Percentiles rank a stretch among this genome's conserved stretches.
Conservation (phyloP, 2,888 invertebrate species). For the Cheilosia grossa region DNA sequence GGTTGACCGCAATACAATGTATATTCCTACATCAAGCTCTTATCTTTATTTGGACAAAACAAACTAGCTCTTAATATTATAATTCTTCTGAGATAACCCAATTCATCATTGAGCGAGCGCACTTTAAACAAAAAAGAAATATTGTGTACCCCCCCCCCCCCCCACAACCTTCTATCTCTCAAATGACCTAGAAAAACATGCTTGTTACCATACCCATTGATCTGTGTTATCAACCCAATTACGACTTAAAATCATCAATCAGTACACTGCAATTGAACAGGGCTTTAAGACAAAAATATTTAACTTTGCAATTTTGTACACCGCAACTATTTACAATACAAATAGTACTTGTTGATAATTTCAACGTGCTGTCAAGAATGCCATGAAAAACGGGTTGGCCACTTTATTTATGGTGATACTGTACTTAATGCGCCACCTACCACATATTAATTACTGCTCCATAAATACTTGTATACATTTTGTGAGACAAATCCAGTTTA, state of each 20-base stretch:
- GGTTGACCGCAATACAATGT: background rate
- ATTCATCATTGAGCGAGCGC: background rate
- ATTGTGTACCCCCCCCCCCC: too few relatives aligned
- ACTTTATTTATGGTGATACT: background rate
- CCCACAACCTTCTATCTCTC: background rate
- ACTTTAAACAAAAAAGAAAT: background rate
- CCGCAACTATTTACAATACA: background rate
- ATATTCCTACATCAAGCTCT: background rate
- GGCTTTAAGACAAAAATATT: background rate
- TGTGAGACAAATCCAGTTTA: background rate
- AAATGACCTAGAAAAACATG: constrained; percentile 23
- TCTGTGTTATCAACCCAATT: constrained; percentile 19
- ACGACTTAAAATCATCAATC: constrained; percentile 15
- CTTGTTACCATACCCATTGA: constrained; percentile 1
- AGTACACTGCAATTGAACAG: constrained; percentile 4
- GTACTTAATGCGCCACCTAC: background rate
- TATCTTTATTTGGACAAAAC: constrained; percentile 5
- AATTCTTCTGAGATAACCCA: background rate
- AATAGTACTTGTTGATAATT: background rate
- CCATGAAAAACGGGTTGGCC: constrained; percentile 1
- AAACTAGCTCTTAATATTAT: background rate
- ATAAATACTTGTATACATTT: background rate
- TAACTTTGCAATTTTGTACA: background rate
- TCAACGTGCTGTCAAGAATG: background rate
- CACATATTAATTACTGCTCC: background rate